phyloP scores from a whole-genome alignment of 2,888 invertebrate species.

The Rhingia campestris region DNA sequence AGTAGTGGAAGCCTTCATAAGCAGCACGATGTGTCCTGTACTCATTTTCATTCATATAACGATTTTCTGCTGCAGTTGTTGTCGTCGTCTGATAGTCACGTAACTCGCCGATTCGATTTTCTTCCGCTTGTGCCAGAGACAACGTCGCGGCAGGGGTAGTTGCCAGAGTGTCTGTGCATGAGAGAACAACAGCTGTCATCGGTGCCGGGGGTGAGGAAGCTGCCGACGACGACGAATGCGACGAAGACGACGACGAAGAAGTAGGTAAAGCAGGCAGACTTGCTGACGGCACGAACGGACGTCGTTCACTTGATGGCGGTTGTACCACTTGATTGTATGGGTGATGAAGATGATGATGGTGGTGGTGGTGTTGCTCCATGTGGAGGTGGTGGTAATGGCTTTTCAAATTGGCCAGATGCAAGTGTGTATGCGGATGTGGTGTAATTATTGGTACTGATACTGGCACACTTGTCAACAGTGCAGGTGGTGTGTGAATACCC shows the following conservation, averaged over 20 bases:
- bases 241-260: constrained; percentile 69
- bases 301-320: constrained; percentile 71
- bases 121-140: constrained; percentile 61
- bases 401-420: constrained; percentile 70
- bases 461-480: constrained; percentile 77
- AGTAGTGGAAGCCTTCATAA: constrained; percentile 71
- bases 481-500: constrained; percentile 75
- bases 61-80: constrained; percentile 71
- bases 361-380: constrained; percentile 63
- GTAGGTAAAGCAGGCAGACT: constrained; percentile 77
- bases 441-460: constrained; percentile 78
- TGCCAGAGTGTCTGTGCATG: constrained; percentile 72
- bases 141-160: constrained; percentile 57
- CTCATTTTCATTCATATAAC: constrained; percentile 76
- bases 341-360: constrained; percentile 73
- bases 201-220: constrained; percentile 69
- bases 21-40: constrained; percentile 67
- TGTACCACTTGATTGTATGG: constrained; percentile 72
- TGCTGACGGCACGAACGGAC: constrained; percentile 77
- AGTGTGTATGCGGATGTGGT: constrained; percentile 75
- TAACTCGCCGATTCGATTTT: constrained; percentile 75
- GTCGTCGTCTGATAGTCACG: constrained; percentile 75
- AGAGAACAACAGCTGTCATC: constrained; percentile 72
- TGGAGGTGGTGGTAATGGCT: constrained; percentile 69
- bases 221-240: constrained; percentile 61